Percentiles rank a stretch among this genome's conserved stretches.
These are phyloP conservation scores for Sicus ferrugineus DNA, from an alignment of 2,888 invertebrate genomes.

Conservation along the genomic window DNA sequence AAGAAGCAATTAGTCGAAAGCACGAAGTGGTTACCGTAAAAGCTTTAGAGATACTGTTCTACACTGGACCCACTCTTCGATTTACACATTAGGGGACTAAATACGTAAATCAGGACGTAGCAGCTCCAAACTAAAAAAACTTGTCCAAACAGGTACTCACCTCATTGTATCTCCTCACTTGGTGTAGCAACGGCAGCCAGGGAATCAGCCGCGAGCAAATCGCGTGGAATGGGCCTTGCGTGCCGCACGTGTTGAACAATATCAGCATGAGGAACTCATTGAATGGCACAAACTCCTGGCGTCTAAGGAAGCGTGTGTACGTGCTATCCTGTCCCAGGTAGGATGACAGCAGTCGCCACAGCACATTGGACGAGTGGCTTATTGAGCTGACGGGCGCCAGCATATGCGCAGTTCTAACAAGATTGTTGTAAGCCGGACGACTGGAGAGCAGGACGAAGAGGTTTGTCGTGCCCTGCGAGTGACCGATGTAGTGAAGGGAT, in stretches of 20 bases:
- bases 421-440: conserved; percentile 53
- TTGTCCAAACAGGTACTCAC: background rate
- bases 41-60: too few species aligned
- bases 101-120: too few species aligned
- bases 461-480: conserved; percentile 57
- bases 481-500: conserved; percentile 56
- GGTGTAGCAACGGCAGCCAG: background rate
- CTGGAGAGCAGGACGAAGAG: conserved; percentile 51
- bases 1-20: background rate
- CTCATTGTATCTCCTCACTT: background rate
- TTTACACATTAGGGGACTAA: too few species aligned
- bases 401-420: conserved; percentile 56
- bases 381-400: conserved; percentile 63
- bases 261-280: conserved; percentile 64
- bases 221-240: conserved; percentile 6
- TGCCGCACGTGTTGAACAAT: conserved; percentile 65
- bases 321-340: conserved; percentile 49
- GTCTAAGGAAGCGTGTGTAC: conserved; percentile 46
- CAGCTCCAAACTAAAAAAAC: too few species aligned
- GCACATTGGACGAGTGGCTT: conserved; percentile 66
- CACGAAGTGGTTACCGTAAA: background rate
- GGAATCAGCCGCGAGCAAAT: background rate
- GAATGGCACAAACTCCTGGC: conserved; percentile 72
- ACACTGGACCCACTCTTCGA: too few species aligned
- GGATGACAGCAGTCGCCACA: conserved; percentile 61